A percentile compares a stretch with the other conserved stretches of the same genome.
Evolutionary conservation across 1,140 invertebrate species (phyloP).

Genomic region (Bombus terrestris): DNA sequence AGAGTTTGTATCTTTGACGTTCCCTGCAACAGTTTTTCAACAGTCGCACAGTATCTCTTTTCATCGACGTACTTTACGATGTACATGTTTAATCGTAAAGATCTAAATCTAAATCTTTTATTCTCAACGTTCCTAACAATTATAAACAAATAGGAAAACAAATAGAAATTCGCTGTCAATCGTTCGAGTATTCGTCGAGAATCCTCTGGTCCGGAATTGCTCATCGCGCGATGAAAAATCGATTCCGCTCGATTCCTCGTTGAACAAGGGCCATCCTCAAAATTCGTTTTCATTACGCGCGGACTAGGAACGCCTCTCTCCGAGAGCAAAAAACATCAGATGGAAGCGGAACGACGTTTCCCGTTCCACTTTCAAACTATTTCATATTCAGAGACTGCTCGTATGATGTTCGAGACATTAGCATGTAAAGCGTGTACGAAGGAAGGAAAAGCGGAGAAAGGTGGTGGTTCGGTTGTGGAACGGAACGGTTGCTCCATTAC

Average conservation of each 20-base stretch:
- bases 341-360: slow-evolving; percentile 53
- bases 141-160: too few species aligned
- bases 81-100: too few species aligned
- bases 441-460: slow-evolving; percentile 53
- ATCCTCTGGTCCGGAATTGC: background rate
- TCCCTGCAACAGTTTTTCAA: too few species aligned
- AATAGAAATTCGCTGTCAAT: too few species aligned
- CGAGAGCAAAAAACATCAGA: slow-evolving; percentile 46
- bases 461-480: background rate
- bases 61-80: too few species aligned
- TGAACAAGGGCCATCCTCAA: background rate
- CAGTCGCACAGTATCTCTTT: too few species aligned
- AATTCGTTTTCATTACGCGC: slow-evolving; percentile 28
- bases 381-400: slow-evolving; percentile 67
- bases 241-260: background rate
- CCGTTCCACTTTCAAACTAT: slow-evolving; percentile 68
- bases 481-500: background rate
- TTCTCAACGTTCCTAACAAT: too few species aligned
- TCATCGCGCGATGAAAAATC: background rate
- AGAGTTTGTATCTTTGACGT: background rate
- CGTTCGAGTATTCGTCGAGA: too few species aligned
- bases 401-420: slow-evolving; percentile 67
- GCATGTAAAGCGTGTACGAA: slow-evolving; percentile 67
- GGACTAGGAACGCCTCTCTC: background rate
- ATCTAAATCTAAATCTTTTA: too few species aligned